Percentiles rank a stretch among this genome's conserved stretches.
These are phyloP conservation scores for Archips crataeganus DNA, from an alignment of 2,888 invertebrate species.

Conservation along the genomic window DNA sequence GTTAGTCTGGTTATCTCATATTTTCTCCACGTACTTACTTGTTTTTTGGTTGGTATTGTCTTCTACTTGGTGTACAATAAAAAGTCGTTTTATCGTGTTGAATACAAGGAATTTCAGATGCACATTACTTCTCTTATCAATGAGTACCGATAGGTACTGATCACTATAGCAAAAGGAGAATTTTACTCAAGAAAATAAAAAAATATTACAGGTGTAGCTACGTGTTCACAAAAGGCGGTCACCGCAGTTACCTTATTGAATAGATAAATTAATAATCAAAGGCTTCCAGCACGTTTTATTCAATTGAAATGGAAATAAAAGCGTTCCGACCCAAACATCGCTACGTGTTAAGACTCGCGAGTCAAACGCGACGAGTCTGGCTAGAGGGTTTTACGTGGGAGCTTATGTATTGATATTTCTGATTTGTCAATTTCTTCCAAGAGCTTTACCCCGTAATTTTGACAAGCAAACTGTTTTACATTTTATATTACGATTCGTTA, in stretches of 20 bases:
- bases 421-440: background rate
- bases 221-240: background rate
- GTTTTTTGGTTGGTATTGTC: no score
- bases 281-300: constrained; percentile 55
- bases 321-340: constrained; percentile 55
- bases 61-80: no score
- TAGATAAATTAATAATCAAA: constrained; percentile 51
- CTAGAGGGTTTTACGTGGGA: constrained; percentile 29
- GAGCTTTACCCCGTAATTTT: background rate
- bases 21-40: no score
- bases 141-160: no score
- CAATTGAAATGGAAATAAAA: constrained; percentile 60
- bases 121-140: no score
- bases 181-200: background rate
- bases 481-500: background rate
- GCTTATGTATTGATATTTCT: background rate
- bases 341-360: constrained; percentile 63
- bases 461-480: constrained; percentile 2
- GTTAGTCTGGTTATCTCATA: no score
- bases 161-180: background rate
- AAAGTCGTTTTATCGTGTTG: no score
- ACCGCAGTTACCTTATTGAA: background rate
- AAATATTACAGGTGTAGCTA: background rate
- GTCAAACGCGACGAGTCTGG: constrained; percentile 55
- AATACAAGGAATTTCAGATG: no score